Base-by-base conservation (phyloP, 1,140 invertebrate genomes). In the Euwallacea fornicatus region DNA sequence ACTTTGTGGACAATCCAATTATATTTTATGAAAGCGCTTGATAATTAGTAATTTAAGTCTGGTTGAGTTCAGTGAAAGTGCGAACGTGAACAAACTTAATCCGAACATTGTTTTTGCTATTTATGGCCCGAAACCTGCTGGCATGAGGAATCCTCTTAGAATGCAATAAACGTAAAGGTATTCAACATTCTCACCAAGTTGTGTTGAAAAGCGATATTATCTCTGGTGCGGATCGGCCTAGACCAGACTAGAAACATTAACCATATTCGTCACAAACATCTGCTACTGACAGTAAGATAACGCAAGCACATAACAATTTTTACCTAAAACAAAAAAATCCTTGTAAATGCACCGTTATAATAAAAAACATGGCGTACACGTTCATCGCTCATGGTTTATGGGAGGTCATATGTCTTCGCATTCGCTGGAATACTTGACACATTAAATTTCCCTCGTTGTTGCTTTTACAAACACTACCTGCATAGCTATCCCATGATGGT, bases 341-440 rank as follows among this genome's bases (percentile, higher is more conserved):
- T 6, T 44, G 46, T 15, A 64, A 64, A 64, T 21, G 13, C 44
- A 11, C 15, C 46, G 43, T 64, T 64, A 53, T 8, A 64, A 50
- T 21, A 15, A 21, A 50, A 64, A 64, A 64, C 42, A 64, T 50
- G 62, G 42, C 62, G 62, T 61, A 15, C 59, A 61, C n/a, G 13
- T 58, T 13, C 55, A 33, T 33, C 21, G 21, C 21, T 61, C 10
- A 61, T 44, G 59, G 21, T 64, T 64, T 64, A 64, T 47, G 10
- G 33, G 62, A 64, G 62, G 62, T 64, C 62, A 53, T 61, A 42
- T 61, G 59, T 61, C 41, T 42, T 61, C 16, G 16, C 54, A 16
- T 56, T 56, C 55, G 55, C 55, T 58, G 16, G 55, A 58, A 61
- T 43, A 42, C 16, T 61, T 61, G 59, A 61, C 59, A 61, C 59